Conservation (phyloP, 1,140 invertebrate genomes). For the Tetramorium simillimum region DNA sequence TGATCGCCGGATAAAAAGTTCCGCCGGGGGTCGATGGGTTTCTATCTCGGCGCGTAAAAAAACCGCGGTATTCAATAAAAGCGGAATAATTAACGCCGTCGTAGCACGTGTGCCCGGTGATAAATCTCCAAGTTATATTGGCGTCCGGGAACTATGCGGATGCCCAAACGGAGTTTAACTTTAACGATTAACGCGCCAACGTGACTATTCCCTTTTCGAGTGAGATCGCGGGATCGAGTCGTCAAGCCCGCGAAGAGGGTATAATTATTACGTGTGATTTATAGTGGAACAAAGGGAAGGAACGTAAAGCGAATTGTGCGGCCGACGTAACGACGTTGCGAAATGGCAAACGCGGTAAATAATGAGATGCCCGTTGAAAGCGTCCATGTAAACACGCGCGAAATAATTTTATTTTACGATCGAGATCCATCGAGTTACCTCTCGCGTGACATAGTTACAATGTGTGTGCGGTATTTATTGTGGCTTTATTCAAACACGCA, state of each 20-base stretch:
- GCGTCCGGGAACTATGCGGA: constrained; percentile 53
- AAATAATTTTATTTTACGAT: constrained; percentile 25
- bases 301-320: background rate
- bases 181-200: constrained; percentile 60
- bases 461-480: background rate
- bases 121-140: constrained; percentile 62
- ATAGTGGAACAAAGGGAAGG: background rate
- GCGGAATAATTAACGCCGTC: constrained; percentile 57
- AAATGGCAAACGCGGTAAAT: background rate
- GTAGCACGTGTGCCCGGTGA: constrained; percentile 35
- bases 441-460: background rate
- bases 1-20: constrained; percentile 45
- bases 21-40: background rate
- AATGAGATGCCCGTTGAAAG: background rate
- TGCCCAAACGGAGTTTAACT: constrained; percentile 54
- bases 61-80: constrained; percentile 55
- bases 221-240: constrained; percentile 45
- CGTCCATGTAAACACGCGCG: background rate
- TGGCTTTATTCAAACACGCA: background rate
- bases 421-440: background rate
- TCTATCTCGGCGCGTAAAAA: constrained; percentile 27
- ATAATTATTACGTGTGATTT: constrained; percentile 36
- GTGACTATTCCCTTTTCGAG: constrained; percentile 47
- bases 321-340: background rate
- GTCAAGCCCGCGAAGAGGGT: background rate